phyloP scores from a whole-genome alignment of 2,113 vertebrate genomes.

The Chaetura pelagica region DNA sequence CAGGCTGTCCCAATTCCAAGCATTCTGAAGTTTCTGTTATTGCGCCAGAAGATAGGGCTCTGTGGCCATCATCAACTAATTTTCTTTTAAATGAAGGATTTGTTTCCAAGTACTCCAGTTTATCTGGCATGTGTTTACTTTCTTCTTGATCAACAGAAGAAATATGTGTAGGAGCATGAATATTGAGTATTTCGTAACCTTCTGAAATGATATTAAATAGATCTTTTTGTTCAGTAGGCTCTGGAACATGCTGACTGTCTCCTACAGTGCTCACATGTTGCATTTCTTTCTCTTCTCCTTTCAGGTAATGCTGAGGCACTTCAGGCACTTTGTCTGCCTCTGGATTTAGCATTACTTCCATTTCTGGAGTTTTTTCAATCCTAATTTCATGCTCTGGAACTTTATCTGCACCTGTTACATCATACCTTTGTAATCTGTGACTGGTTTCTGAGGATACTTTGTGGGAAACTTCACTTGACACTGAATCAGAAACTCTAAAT shows the following conservation, averaged over 20 bases:
- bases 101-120: conserved; percentile 87
- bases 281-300: conserved; percentile 29
- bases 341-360: neutral
- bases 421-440: neutral
- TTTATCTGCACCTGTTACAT: conserved; percentile 22
- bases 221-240: conserved; percentile 83
- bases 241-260: conserved; percentile 26
- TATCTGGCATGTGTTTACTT: conserved; percentile 86
- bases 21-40: conserved; percentile 28
- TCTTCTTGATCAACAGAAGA: conserved; percentile 91
- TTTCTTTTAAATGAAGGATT: conserved; percentile 80
- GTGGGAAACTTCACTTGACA: neutral
- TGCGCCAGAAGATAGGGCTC: neutral
- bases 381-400: neutral
- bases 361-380: neutral
- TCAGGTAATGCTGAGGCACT: neutral
- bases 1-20: neutral
- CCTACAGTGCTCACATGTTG: neutral
- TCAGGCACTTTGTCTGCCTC: neutral
- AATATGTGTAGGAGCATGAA: conserved; percentile 87
- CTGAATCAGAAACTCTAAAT: neutral
- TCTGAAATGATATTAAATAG: conserved; percentile 92
- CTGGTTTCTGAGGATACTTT: neutral
- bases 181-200: conserved; percentile 93
- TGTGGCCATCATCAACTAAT: neutral